phyloP scores from a whole-genome alignment of 1,140 invertebrate species.

The Plodia interpunctella region DNA sequence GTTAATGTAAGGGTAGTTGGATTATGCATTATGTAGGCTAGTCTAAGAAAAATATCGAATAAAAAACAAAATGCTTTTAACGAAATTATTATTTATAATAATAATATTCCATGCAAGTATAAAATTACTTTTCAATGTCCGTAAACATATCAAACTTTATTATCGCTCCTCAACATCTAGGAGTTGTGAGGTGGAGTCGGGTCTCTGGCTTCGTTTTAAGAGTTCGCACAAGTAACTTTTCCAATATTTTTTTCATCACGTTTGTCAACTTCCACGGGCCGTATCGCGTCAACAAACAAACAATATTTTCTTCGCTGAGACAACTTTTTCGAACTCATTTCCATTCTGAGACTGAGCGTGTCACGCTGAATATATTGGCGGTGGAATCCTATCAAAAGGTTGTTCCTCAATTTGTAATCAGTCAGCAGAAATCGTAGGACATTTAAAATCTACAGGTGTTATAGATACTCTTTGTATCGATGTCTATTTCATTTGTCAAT shows the following conservation, averaged over 20 bases:
- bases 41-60: too few species aligned
- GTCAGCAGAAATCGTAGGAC: not conserved
- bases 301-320: conserved; percentile 45
- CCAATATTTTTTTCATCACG: conserved; percentile 67
- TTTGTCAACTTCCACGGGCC: conserved; percentile 46
- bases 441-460: too few species aligned
- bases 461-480: too few species aligned
- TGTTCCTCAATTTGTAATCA: not conserved
- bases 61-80: too few species aligned
- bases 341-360: conserved; percentile 32
- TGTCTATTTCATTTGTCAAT: too few species aligned
- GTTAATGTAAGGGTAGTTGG: too few species aligned
- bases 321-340: conserved; percentile 53
- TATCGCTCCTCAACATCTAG: not conserved
- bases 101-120: too few species aligned
- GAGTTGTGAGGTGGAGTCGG: not conserved
- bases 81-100: too few species aligned
- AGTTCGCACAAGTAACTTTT: conserved; percentile 46
- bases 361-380: conserved; percentile 37
- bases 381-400: not conserved
- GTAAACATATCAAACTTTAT: too few species aligned
- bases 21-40: too few species aligned
- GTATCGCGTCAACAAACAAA: conserved; percentile 58
- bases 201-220: conserved; percentile 27
- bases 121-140: too few species aligned